Base-by-base conservation (phyloP, 2,113 vertebrate species). In the Rhagologus leucostigma region DNA sequence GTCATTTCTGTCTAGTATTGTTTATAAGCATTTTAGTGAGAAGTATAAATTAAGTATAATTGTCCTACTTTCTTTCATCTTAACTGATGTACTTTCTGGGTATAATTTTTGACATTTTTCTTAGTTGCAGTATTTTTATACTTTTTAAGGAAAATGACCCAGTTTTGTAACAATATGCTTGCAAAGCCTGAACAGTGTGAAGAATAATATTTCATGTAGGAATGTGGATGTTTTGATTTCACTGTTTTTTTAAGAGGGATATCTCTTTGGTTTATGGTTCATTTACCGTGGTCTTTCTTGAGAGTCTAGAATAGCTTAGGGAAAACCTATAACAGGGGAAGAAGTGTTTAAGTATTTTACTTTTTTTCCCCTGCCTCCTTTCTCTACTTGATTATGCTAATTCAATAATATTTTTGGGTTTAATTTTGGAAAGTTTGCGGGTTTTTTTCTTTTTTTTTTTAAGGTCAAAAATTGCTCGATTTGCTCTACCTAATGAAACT, bases 41-140 rank as follows among this genome's bases (percentile, higher is more conserved):
- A 82, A 84, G 18, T 84, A 82, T 37, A 92, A 78, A 87, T 81
- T 88, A 84, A 90, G 30, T 41, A 52, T 79, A 93, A 91, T 93
- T 95, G 53, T 60, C 87, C 87, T 90, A 94, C 64, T 94, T 97
- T 70, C 74, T 95, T 95, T 89, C 57, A 84, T 88, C 76, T 89
- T 87, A 88, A 70, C 46, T 75, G 41, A 62, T 47, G 14, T 37
- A 68, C 33, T 74, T 94, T 80, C 42, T 83, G 27, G 7, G 33
- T 49, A 83, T 64, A 76, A 49, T 84, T 89, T 93, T 79, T 85
- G 24, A 65, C 20, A 73, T 74, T 78, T 90, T 65, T 85, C 33
- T 70, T 68, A 87, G 60, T 74, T 79, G 53, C 11, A 80, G 52
- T 56, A 69, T 65, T 68, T 16, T 74, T 85, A 57, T 16, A 75